These are phyloP conservation scores for Desmophyllum pertusum DNA, from an alignment of 92 coral and sea anemone genomes.

Conservation along the genomic window DNA sequence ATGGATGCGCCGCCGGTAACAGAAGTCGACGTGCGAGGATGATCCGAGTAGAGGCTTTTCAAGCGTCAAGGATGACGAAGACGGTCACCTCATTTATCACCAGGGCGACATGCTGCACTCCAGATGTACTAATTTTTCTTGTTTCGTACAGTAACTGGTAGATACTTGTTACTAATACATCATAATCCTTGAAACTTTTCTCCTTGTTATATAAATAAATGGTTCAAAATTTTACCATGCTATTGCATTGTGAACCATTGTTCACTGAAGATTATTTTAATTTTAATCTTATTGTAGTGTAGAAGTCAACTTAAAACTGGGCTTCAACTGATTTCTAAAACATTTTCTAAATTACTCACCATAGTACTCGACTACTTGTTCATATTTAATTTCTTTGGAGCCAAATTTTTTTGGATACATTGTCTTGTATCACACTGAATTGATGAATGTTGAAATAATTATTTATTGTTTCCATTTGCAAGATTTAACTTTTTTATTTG, in stretches of 20 bases:
- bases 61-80: conserved; percentile 93
- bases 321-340: not conserved
- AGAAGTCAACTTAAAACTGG: not conserved
- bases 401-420: not conserved
- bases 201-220: not conserved
- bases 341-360: not conserved
- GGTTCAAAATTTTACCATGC: not conserved
- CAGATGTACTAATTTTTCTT: conserved; percentile 93
- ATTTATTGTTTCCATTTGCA: not conserved
- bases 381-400: not conserved
- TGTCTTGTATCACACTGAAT: not conserved
- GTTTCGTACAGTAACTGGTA: conserved; percentile 66
- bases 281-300: not conserved
- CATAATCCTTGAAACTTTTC: conserved; percentile 19
- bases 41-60: conserved; percentile 81
- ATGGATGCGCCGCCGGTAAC: conserved; percentile 52
- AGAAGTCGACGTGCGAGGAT: conserved; percentile 78
- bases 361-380: not conserved
- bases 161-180: conserved; percentile 50
- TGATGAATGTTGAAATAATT: not conserved
- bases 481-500: conserved; percentile 2
- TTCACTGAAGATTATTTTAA: not conserved
- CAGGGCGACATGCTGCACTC: conserved; percentile 97
- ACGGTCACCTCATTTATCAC: conserved; percentile 95
- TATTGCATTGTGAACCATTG: not conserved